Evolutionary conservation across 2,888 invertebrate species (phyloP), one percentile per base, ranked within the genome.

Genomic region (Mantis religiosa): DNA sequence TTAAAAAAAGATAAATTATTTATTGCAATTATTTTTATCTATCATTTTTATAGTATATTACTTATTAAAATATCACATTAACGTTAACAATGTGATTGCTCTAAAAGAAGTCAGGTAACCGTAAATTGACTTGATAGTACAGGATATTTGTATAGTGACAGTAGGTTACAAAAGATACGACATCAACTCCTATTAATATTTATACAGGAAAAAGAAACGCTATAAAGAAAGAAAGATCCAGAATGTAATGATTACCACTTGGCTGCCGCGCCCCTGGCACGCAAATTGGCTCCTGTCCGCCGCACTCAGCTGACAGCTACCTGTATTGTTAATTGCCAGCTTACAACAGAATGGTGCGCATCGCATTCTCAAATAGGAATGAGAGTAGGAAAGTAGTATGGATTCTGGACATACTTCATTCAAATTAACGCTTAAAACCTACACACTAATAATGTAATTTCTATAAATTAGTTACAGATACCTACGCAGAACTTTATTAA

Each of bases 211-310:
- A 71, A 34, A 84, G 9, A 84, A 84, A 84, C 34, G 15, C 12
- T 28, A 3, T 4, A 54, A 54, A 12, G 28, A 84, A 85, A 71
- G 54, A 71, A 71, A 71, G 54, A 71, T 15, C 20, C 20, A 20
- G 54, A 54, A 54, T 15, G 20, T 20, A 71, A 6, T 71, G 54
- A 54, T 54, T 54, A 54, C 54, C 14, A 1, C 20, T 71, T 71
- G 25, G 54, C 4, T 71, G 54, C 54, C 54, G 54, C 54, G 54
- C 54, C 86, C 71, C 14, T 30, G 34, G 25, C 86, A 87, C 81
- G 86, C 71, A 87, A 87, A 87, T 87, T 87, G 71, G 71, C 86
- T 81, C 81, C 81, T 87, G 86, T 87, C 86, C 81, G 54, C 71
- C 15, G 30, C 20, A 28, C 9, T 2, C 20, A 25, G 15, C 86